Percentiles rank a stretch among this genome's conserved stretches.
phyloP scores from a whole-genome alignment of 2,888 invertebrate species.

The Cosmopolites sordidus region DNA sequence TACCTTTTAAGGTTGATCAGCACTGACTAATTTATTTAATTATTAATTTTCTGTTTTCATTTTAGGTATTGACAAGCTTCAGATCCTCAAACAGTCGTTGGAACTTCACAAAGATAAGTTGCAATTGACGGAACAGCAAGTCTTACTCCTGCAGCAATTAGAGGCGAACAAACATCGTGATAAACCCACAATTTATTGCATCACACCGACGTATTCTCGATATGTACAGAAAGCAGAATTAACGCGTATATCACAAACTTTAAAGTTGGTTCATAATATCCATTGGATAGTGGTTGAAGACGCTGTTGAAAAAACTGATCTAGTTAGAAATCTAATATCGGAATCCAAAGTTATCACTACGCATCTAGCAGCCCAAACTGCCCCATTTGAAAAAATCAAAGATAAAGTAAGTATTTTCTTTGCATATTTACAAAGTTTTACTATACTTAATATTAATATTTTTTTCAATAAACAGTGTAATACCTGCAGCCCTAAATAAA shows the following conservation, averaged over 20 bases:
- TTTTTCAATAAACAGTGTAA: no score
- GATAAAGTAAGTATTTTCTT: conserved; percentile 47
- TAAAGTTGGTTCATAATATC: conserved; percentile 80
- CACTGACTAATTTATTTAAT: no score
- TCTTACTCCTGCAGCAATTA: conserved; percentile 40
- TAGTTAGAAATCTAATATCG: conserved; percentile 69
- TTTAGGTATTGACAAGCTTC: conserved; percentile 39
- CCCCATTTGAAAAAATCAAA: conserved; percentile 63
- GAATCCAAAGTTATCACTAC: conserved; percentile 58
- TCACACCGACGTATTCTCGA: conserved; percentile 88
- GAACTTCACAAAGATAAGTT: conserved; percentile 42
- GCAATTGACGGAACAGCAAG: conserved; percentile 41
- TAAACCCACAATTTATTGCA: conserved; percentile 74
- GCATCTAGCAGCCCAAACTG: conserved; percentile 65
- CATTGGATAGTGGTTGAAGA: conserved; percentile 96
- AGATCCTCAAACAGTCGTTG: conserved; percentile 38
- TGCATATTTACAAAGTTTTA: no score
- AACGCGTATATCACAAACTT: conserved; percentile 82
- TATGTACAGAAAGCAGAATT: conserved; percentile 92
- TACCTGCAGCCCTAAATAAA: no score
- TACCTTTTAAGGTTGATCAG: no score
- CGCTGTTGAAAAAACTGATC: conserved; percentile 61
- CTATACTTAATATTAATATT: no score
- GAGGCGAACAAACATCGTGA: conserved; percentile 28
- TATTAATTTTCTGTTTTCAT: not conserved